Base-by-base conservation (phyloP, 2,888 invertebrate genomes). In the Lissocephala sabroskyi region DNA sequence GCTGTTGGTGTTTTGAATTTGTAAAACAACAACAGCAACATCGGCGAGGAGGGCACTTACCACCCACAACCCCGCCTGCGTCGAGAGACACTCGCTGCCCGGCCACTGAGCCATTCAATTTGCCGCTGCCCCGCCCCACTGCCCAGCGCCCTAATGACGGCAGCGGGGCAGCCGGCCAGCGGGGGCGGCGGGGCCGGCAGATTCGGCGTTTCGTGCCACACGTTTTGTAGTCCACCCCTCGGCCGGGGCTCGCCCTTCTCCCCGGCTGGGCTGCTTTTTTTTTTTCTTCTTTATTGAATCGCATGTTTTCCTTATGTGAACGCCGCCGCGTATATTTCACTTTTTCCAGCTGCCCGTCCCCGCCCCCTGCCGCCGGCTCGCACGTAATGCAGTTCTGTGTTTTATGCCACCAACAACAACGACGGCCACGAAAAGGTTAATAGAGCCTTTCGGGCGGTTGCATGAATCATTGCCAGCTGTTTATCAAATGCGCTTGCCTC, bases 11-110 rank as follows among this genome's bases (percentile, higher is more conserved):
- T 49, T 60, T 66, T 52, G 71, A 66, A 70, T 75, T 76, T 76
- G 68, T 76, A 73, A 67, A 68, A 64, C 71, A 73, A 61, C 56
- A 65, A 74, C 62, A 56, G 62, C 77, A 77, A 71, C 74, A 65
- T 17, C 32, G n/a, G 6, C 36, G 10, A 10, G 6, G 17, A 10
- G 2, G 11, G 26, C 23, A 23, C 23, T 23, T 23, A 5, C 23
- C 23, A 23, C 23, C 23, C 7, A 5, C 7, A 23, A 23, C n/a
- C n/a, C n/a, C n/a, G n/a, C n/a, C n/a, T n/a, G n/a, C n/a, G n/a
- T n/a, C n/a, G n/a, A n/a, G n/a, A n/a, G n/a, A n/a, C n/a, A n/a
- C n/a, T n/a, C n/a, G n/a, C n/a, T n/a, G n/a, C n/a, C n/a, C n/a
- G n/a, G n/a, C n/a, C n/a, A n/a, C 7, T 23, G 23, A 23, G 23